These are phyloP conservation scores for Channa maculata DNA, from an alignment of 2,113 vertebrate species.

Conservation along the genomic window DNA sequence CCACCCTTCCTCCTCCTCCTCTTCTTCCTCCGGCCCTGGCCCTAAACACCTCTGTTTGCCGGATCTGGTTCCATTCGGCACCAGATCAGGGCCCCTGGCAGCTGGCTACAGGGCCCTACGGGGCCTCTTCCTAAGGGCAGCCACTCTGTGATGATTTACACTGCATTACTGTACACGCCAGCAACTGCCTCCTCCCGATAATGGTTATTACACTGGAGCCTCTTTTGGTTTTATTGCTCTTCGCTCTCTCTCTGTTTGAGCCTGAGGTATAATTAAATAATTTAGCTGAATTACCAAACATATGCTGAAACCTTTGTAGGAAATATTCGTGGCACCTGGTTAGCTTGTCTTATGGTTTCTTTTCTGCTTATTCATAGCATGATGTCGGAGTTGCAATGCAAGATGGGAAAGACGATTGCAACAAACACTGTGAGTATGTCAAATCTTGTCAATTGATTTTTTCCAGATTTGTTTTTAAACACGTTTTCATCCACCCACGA, in stretches of 20 bases:
- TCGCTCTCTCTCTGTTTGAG: conserved; percentile 45
- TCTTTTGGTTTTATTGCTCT: conserved; percentile 61
- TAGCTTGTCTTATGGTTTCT: conserved; percentile 50
- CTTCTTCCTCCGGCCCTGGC: conserved; percentile 29
- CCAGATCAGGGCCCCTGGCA: conserved; percentile 68
- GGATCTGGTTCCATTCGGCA: conserved; percentile 73
- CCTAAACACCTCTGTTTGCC: conserved; percentile 69
- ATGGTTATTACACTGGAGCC: conserved; percentile 68
- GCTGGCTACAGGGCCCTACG: conserved; percentile 67
- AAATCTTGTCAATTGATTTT: neutral
- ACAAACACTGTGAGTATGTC: conserved; percentile 3
- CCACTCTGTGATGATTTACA: conserved; percentile 78
- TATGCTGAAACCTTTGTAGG: conserved; percentile 43
- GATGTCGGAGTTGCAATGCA: conserved; percentile 2
- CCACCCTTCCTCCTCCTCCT: conserved; percentile 32
- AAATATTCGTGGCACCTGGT: conserved; percentile 48
- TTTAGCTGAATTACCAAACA: conserved; percentile 67
- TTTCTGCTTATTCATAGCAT: conserved; percentile 12
- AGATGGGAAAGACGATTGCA: neutral
- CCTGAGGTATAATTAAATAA: conserved; percentile 65
- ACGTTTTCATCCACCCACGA: neutral
- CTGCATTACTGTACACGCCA: conserved; percentile 74
- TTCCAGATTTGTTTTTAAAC: neutral
- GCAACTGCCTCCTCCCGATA: conserved; percentile 58
- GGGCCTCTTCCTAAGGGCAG: conserved; percentile 60